A percentile compares a stretch with the other conserved stretches of the same genome.
Conservation (phyloP, 2,113 vertebrate species). For the Microcebus ravelobensis region DNA sequence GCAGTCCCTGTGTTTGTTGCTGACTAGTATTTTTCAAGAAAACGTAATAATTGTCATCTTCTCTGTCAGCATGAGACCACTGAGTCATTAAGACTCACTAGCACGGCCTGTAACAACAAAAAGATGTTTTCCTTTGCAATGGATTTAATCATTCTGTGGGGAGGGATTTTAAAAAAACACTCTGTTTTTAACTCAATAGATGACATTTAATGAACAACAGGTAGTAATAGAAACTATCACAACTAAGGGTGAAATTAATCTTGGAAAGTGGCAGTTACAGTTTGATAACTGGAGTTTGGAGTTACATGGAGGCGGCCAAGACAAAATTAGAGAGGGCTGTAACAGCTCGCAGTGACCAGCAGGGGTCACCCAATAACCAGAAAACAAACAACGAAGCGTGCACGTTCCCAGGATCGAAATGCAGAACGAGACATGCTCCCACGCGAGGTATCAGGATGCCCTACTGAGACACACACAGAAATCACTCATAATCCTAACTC, state of each 20-base stretch:
- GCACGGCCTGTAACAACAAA: background rate
- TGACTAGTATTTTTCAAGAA: constrained; percentile 8
- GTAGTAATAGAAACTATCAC: background rate
- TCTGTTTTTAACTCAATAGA: background rate
- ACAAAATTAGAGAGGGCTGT: background rate
- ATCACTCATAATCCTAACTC: background rate
- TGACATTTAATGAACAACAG: background rate
- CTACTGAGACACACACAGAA: background rate
- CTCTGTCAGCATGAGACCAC: background rate
- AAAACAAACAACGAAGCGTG: background rate
- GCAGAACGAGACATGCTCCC: background rate
- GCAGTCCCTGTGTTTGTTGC: constrained; percentile 7
- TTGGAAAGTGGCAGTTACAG: background rate
- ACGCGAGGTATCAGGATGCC: background rate
- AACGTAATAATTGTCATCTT: background rate
- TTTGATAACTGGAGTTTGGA: constrained; percentile 3
- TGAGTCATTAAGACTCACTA: constrained; percentile 34
- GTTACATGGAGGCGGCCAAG: background rate
- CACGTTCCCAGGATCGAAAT: rapidly evolving
- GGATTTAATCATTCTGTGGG: constrained; percentile 17
- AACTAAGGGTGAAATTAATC: constrained; percentile 27
- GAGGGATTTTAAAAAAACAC: background rate
- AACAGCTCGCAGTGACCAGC: constrained; percentile 38
- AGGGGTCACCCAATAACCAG: constrained; percentile 73
- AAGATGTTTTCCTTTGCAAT: constrained; percentile 40